Evolutionary conservation across 1,140 invertebrate species (phyloP), one percentile per base, ranked within the genome.

Genomic region (Apis dorsata): DNA sequence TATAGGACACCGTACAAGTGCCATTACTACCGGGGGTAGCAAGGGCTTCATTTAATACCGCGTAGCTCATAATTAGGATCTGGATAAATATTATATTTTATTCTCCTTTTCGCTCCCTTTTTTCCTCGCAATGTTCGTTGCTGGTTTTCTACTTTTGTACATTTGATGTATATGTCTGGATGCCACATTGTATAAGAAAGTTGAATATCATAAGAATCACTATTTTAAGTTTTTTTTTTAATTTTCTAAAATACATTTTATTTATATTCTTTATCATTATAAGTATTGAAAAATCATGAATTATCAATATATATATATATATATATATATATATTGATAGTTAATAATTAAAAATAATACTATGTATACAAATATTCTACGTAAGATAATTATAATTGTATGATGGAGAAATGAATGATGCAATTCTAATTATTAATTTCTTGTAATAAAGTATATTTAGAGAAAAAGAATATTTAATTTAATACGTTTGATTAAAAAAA

Each of bases 1-100:
- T 91, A 92, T 92, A 91, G 89, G 93, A 93, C 88, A 89, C 88
- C 92, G 83, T 90, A 93, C 92, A 93, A 94, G 92, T 93, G 92
- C 92, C 91, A 93, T 92, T 93, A 91, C 90, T 89, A 85, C 86
- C 79, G 83, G 74, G 78, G 78, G 81, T 73, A 84, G 34, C 77
- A 89, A 79, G 76, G 91, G 91, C 88, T 92, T 92, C 91, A 88
- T 86, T 90, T 92, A 91, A 91, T 91, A 89, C 82, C 79, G 81
- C 79, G 75, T 83, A 84, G 69, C 89, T 90, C 87, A 90, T 89
- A 91, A 91, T 91, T 90, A 90, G 87, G 85, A 89, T 85, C 72
- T 75, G 83, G 63, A 88, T 85, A 86, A 84, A 81, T 88, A 84
- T 90, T 85, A 86, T 85, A 85, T 44, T 90, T 86, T 66, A 71